Conservation (phyloP, 1,140 invertebrate genomes). For the Penaeus indicus region DNA sequence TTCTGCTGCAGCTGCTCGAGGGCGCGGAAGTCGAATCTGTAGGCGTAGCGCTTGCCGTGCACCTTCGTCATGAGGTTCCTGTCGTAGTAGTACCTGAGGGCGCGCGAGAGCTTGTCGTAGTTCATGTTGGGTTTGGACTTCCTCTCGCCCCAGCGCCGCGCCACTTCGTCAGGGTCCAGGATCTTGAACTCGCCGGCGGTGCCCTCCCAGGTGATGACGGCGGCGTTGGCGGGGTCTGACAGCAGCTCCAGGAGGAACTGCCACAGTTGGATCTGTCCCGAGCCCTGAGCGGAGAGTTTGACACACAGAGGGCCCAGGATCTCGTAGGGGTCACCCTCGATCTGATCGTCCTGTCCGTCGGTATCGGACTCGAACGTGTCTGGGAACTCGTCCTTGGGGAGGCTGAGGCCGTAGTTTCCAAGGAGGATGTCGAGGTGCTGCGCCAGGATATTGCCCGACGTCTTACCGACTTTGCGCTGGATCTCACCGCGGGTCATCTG, state of each 20-base stretch:
- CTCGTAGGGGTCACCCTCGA: constrained; percentile 44
- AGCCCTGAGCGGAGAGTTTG: constrained; percentile 38
- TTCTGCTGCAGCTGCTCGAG: constrained; percentile 91
- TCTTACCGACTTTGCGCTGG: constrained; percentile 40
- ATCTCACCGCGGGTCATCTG: constrained; percentile 39
- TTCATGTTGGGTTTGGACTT: constrained; percentile 61
- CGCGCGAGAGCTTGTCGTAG: constrained; percentile 60
- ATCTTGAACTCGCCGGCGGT: constrained; percentile 60
- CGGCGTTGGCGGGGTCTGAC: constrained; percentile 45
- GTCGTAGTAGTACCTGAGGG: constrained; percentile 88
- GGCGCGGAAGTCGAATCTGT: constrained; percentile 98
- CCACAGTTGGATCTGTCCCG: constrained; percentile 57
- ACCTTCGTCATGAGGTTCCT: constrained; percentile 99
- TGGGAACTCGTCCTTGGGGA: constrained; percentile 45
- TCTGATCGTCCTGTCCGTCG: neutral
- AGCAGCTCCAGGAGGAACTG: constrained; percentile 59
- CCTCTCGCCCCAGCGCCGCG: constrained; percentile 50
- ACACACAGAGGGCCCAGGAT: constrained; percentile 39
- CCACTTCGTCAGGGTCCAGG: constrained; percentile 56
- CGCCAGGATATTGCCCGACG: constrained; percentile 31
- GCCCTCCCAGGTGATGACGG: constrained; percentile 56
- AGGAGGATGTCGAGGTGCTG: constrained; percentile 50
- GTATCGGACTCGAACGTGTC: constrained; percentile 5
- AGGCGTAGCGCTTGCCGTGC: constrained; percentile 95
- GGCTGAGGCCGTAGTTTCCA: constrained; percentile 8